Base-by-base conservation (phyloP, 2,888 invertebrate genomes). In the Arrhopalites spinosus region DNA sequence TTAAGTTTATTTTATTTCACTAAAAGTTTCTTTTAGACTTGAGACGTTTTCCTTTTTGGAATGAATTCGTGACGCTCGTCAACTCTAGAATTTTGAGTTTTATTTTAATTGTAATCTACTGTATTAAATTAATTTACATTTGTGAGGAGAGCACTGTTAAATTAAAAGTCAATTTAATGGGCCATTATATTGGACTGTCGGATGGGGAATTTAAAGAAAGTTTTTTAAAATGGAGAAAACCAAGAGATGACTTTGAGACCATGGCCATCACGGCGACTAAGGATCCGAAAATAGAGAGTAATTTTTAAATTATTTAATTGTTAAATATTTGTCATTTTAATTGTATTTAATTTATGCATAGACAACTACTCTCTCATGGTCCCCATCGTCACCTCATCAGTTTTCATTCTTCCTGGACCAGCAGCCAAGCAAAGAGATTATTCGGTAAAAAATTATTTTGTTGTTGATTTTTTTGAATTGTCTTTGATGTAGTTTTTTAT, bases 371-470 rank as follows among this genome's bases (percentile, higher is more conserved):
- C 72, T 30, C 70, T 81, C 8, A 80, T 81, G 15, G 78, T 80
- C 53, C 81, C 81, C 1, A 81, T 81, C 27, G 81, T 81, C n/a
- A 80, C 79, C 29, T 80, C 80, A 0, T 81, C 81, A 43, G 80
- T 81, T 17, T 81, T 81, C 63, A 69, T 81, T 43, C 69, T 77
- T 11, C 80, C 80, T 68, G 79, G 79, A 20, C 79, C 81, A 43
- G 78, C 81, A 7, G 77, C 79, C 20, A 72, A 72, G 30, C 71
- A 72, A 47, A 20, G 23, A 20, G 71, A 72, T 25, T 61, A 61
- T 63, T 36, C 56, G 23, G 71, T 72, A 45, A 66, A 45, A 20
- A 53, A 53, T 17, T 53, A 53, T 36, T 36, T 36, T 36, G 3
- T 36, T 36, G 11, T 5, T 8, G n/a, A 56, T n/a, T 56, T 56